phyloP scores from a whole-genome alignment of 2,113 vertebrate species.

The Dendrocopos noguchii region DNA sequence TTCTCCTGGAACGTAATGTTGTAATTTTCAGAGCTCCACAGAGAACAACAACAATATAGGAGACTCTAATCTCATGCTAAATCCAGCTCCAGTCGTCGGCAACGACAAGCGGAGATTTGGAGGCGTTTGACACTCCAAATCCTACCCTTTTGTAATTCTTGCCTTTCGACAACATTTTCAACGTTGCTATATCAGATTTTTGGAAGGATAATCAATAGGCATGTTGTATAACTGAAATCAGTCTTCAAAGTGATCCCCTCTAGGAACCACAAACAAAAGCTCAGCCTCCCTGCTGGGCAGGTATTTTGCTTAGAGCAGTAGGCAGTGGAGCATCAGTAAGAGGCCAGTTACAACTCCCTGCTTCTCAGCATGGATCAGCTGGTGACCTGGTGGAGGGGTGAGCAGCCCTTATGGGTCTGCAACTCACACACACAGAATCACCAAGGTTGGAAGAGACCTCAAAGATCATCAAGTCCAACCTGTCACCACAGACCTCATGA shows the following conservation, averaged over 20 bases:
- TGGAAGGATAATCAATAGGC: slow-evolving; percentile 71
- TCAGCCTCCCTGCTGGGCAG: slow-evolving; percentile 34
- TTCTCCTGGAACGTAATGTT: slow-evolving; percentile 73
- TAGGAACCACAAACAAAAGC: slow-evolving; percentile 71
- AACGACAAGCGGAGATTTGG: slow-evolving; percentile 70
- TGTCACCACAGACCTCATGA: too few species aligned
- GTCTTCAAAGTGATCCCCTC: slow-evolving; percentile 65
- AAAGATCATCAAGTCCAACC: too few species aligned
- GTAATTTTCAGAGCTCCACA: slow-evolving; percentile 75
- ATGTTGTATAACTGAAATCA: slow-evolving; percentile 65
- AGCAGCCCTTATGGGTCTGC: background rate
- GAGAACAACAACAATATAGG: slow-evolving; percentile 72
- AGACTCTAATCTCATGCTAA: slow-evolving; percentile 68
- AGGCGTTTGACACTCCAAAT: slow-evolving; percentile 57
- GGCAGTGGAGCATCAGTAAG: slow-evolving; percentile 13
- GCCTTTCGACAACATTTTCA: slow-evolving; percentile 67
- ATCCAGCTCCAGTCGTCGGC: slow-evolving; percentile 68
- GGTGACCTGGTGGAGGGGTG: background rate
- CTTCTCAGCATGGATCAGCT: slow-evolving; percentile 23
- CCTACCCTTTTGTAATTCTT: slow-evolving; percentile 69
- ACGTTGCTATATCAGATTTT: slow-evolving; percentile 67
- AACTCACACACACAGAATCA: background rate
- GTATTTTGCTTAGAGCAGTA: slow-evolving; percentile 61
- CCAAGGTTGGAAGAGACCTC: too few species aligned
- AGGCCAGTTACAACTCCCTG: slow-evolving; percentile 51